phyloP scores from a whole-genome alignment of 2,888 invertebrate species.

The Ceramica pisi region DNA sequence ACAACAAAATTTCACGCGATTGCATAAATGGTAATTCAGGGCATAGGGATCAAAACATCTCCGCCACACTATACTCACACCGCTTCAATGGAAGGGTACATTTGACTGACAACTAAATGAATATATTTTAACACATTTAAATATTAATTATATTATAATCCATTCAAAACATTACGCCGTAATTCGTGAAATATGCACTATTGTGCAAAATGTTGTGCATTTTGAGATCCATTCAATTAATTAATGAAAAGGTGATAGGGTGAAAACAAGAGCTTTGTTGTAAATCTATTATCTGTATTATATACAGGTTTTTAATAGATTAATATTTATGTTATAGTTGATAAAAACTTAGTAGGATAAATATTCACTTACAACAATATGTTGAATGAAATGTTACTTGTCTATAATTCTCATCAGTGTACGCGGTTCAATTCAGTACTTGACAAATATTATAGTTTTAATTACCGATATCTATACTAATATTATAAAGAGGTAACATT shows the following conservation, averaged over 20 bases:
- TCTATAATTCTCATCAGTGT: neutral
- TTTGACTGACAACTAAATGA: slow-evolving; percentile 87
- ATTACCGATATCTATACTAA: no score
- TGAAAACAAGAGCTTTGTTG: slow-evolving; percentile 50
- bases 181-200: slow-evolving; percentile 71
- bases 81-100: slow-evolving; percentile 64
- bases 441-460: no score
- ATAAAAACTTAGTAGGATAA: no score
- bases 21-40: no score
- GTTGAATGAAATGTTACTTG: neutral
- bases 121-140: slow-evolving; percentile 83
- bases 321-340: neutral
- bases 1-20: no score
- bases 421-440: neutral
- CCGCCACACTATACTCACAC: slow-evolving; percentile 51
- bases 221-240: slow-evolving; percentile 66
- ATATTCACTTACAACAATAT: neutral
- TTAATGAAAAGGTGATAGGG: slow-evolving; percentile 56
- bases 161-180: slow-evolving; percentile 70
- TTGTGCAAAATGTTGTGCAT: slow-evolving; percentile 72
- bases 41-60: slow-evolving; percentile 67
- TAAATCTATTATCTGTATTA: slow-evolving; percentile 16
- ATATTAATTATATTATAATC: slow-evolving; percentile 87
- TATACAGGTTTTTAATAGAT: neutral
- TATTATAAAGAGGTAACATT: no score